Percentiles rank a stretch among this genome's conserved stretches.
Evolutionary conservation across 2,888 invertebrate species (phyloP).

Genomic region (Mythimna loreyi): DNA sequence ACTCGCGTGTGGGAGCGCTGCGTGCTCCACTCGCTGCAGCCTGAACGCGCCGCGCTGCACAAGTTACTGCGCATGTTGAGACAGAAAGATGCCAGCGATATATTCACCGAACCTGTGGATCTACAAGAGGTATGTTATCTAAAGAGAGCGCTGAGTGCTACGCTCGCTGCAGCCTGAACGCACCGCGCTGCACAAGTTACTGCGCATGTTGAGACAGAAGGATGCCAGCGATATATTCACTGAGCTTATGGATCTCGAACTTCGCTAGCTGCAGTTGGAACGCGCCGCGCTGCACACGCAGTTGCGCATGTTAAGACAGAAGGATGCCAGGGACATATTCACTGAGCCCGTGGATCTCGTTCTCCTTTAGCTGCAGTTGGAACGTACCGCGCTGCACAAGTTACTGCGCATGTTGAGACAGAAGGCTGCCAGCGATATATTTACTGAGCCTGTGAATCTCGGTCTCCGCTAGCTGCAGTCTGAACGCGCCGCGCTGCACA

Average conservation of each 20-base stretch:
- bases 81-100: constrained; percentile 95
- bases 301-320: no score
- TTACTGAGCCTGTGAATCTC: constrained; percentile 97
- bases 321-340: no score
- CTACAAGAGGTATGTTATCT: constrained; percentile 91
- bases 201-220: constrained; percentile 94
- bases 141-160: constrained; percentile 85
- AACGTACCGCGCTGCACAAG: constrained; percentile 94
- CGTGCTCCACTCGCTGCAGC: constrained; percentile 95
- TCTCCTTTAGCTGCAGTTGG: constrained; percentile 95
- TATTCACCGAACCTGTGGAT: constrained; percentile 98
- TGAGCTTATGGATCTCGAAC: no score
- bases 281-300: no score
- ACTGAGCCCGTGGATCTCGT: no score
- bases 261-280: no score
- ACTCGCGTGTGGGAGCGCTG: constrained; percentile 95
- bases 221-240: constrained; percentile 97
- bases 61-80: constrained; percentile 95
- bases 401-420: constrained; percentile 94
- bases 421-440: constrained; percentile 96
- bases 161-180: constrained; percentile 96
- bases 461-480: constrained; percentile 96
- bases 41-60: constrained; percentile 94
- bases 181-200: constrained; percentile 94
- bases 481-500: constrained; percentile 94